Evolutionary conservation across 2,888 invertebrate genomes (phyloP).

Genomic region (Clepsis dumicolana): DNA sequence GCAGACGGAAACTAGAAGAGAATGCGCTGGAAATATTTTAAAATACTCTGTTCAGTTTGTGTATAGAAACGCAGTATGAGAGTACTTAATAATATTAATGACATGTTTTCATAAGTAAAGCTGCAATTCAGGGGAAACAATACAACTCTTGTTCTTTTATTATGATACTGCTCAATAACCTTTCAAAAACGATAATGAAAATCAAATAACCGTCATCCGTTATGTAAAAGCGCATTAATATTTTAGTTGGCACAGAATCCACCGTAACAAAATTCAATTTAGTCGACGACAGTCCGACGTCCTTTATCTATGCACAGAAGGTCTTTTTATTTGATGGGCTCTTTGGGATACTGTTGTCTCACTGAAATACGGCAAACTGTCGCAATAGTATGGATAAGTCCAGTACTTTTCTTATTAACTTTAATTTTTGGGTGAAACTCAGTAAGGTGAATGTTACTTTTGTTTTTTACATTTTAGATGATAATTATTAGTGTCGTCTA

Average conservation of each 20-base stretch:
- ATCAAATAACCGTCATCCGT: conserved; percentile 15
- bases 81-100: not conserved
- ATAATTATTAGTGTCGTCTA: too few species aligned
- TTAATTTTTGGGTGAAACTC: not conserved
- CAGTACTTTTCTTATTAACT: not conserved
- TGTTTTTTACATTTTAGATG: too few species aligned
- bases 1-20: conserved; percentile 13
- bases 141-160: not conserved
- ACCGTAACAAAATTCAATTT: conserved; percentile 83
- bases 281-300: conserved; percentile 76
- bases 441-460: too few species aligned
- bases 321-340: conserved; percentile 83
- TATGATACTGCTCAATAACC: not conserved
- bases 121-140: not conserved
- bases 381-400: conserved; percentile 61
- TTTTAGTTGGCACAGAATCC: conserved; percentile 72
- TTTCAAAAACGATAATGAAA: conserved; percentile 2
- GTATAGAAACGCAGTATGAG: not conserved
- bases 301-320: conserved; percentile 85
- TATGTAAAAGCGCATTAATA: conserved; percentile 59
- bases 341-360: conserved; percentile 71
- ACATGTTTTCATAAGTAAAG: not conserved
- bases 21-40: conserved; percentile 24
- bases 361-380: conserved; percentile 60
- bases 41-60: not conserved